Evolutionary conservation across 2,113 vertebrate genomes (phyloP), one percentile per base, ranked within the genome.

Genomic region (Camelus bactrianus): DNA sequence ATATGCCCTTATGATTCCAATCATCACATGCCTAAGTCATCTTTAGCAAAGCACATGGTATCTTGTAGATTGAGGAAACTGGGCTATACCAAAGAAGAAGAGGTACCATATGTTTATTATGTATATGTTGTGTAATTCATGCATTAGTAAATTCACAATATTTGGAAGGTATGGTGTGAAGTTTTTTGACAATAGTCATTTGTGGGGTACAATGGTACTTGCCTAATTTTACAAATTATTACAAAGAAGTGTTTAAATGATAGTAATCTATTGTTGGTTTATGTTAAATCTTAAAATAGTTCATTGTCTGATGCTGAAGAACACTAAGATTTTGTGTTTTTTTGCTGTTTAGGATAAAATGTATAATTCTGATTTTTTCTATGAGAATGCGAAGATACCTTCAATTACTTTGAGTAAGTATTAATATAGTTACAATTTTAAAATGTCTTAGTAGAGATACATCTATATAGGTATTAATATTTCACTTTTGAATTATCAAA

Each of bases 41-140:
- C 98, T 93, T 98, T 99, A 98, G 99, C 99, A 92, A 99, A 97
- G 95, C 99, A 99, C 96, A 97, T 98, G 82, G 94, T 97, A 8
- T 98, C 98, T 7, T 99, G 99, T 93, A 98, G 97, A 69, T 98
- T 99, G 70, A 98, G 97, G 22, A 98, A 98, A 93, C 98, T 99
- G 98, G 99, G 99, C 50, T 99, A 99, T 96, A 98, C 99, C 1
- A 97, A 98, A 11, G 98, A 99, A 93, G 99, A 99, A 86, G 98
- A 99, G 99, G 99, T 98, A 98, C 48, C 64, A 3, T 60, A 26
- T 48, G 6, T 79, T 89, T 87, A 4, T 8, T 60, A 48, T 52
- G 22, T 72, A 19, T 48, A 38, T 69, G 11, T 87, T 0, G 5
- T 89, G 2, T 35, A 50, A 24, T 91, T 88, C 32, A 16, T 72